Evolutionary conservation across 1,140 invertebrate genomes (phyloP), one percentile per base, ranked within the genome.

Genomic region (Sitophilus oryzae): DNA sequence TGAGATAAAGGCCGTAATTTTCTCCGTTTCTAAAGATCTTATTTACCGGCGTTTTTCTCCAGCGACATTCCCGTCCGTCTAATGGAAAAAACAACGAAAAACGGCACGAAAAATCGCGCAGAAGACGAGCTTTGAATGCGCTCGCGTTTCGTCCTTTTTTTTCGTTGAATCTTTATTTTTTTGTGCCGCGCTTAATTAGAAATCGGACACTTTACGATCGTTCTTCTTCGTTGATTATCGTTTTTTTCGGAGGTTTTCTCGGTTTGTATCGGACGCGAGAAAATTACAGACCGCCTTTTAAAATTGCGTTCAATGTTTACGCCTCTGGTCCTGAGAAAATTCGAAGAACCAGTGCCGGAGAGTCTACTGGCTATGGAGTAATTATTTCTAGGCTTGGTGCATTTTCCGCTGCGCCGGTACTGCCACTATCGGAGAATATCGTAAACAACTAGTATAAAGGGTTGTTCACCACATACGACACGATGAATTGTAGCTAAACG

Each of bases 1-100:
- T 48, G 46, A 48, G 46, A 48, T 48, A 48, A 48, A 48, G 30
- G 15, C 23, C 18, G 35, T 30, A 48, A 48, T 48, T 48, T 48
- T 37, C 46, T 36, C 46, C n/a, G n/a, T n/a, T n/a, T 48, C 35
- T 48, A 48, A 41, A 30, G 25, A 30, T 11, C 25, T 30, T 30
- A 30, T 30, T 30, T 30, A 30, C 25, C 25, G 25, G 11, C 11
- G 25, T 11, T 11, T 30, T 30, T n/a, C n/a, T 11, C 25, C 5
- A 30, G 11, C 25, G 25, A 30, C 25, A 30, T 30, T 30, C 25
- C 11, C 25, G 11, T 30, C n/a, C n/a, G n/a, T 30, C 11, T 30
- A 30, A 30, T 30, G 5, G 25, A 30, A 5, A 30, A 30, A 5
- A 30, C 11, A 6, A 30, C n/a, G n/a, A n/a, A n/a, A n/a, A n/a